A percentile compares a stretch with the other conserved stretches of the same genome.
These are phyloP conservation scores for Pocillopora grandis DNA, from an alignment of 92 coral and sea anemone genomes.

Conservation along the genomic window DNA sequence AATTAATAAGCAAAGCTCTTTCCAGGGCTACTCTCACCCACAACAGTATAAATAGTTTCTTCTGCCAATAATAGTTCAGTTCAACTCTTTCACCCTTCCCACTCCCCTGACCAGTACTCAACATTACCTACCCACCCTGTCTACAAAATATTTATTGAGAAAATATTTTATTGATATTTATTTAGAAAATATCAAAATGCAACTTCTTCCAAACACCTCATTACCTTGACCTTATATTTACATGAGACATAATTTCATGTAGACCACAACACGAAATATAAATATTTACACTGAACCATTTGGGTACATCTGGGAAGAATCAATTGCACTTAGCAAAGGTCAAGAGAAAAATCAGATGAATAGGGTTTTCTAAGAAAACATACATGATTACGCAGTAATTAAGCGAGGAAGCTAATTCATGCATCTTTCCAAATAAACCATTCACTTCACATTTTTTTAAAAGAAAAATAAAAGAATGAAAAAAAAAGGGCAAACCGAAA, in stretches of 20 bases:
- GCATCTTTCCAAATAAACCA: background rate
- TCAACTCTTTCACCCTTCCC: background rate
- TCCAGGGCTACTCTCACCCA: too few relatives aligned
- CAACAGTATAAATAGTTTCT: too few relatives aligned
- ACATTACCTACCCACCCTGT: background rate
- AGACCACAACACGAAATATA: background rate
- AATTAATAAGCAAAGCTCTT: too few relatives aligned
- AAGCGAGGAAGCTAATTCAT: background rate
- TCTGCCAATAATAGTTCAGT: too few relatives aligned
- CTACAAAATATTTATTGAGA: background rate
- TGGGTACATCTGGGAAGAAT: background rate
- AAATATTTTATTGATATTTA: background rate
- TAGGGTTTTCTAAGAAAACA: background rate
- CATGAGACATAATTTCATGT: background rate
- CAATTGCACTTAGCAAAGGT: conserved; percentile 5
- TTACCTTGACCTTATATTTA: background rate
- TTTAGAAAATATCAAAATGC: background rate
- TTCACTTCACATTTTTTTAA: too few relatives aligned
- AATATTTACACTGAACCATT: background rate
- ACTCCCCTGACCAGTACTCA: background rate
- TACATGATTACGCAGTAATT: background rate
- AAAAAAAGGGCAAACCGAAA: too few relatives aligned
- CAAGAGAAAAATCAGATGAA: background rate
- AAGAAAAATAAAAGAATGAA: too few relatives aligned
- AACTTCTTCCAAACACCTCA: background rate